Evolutionary conservation across 1,140 invertebrate genomes (phyloP).

Genomic region (Muscidifurax raptorellus): DNA sequence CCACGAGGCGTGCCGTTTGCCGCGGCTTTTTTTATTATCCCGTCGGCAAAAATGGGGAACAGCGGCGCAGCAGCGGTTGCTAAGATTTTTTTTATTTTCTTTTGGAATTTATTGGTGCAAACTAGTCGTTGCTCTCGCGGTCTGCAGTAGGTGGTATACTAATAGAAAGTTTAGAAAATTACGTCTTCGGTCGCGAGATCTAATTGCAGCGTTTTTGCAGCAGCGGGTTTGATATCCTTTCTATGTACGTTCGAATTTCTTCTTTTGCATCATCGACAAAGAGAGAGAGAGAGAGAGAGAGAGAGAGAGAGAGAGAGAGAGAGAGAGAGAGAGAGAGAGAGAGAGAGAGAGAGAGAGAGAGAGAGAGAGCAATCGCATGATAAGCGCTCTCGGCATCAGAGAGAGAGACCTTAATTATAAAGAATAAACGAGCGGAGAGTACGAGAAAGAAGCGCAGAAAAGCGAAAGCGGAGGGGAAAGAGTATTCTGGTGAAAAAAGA

Average conservation of each 20-base stretch:
- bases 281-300: neutral
- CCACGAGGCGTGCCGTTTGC: neutral
- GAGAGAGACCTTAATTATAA: constrained; percentile 3
- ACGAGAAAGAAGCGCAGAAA: neutral
- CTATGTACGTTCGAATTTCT: too few species aligned
- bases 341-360: neutral
- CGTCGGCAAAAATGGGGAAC: constrained; percentile 3
- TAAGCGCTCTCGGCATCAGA: too few species aligned
- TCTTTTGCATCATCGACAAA: too few species aligned
- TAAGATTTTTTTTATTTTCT: neutral
- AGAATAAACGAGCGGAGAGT: constrained; percentile 1
- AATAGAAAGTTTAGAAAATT: constrained; percentile 27
- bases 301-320: neutral
- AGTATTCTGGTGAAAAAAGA: neutral
- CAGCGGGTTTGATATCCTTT: too few species aligned
- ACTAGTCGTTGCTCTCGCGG: too few species aligned
- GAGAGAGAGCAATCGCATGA: too few species aligned
- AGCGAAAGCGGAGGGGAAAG: neutral
- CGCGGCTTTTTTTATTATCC: neutral
- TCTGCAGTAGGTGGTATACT: neutral
- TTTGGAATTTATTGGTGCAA: too few species aligned
- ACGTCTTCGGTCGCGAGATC: neutral
- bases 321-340: neutral
- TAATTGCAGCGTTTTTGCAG: too few species aligned
- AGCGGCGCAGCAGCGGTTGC: neutral